Evolutionary conservation across 2,797 vertebrate species (phyloP).

Genomic region (Holocentrus rufus): DNA sequence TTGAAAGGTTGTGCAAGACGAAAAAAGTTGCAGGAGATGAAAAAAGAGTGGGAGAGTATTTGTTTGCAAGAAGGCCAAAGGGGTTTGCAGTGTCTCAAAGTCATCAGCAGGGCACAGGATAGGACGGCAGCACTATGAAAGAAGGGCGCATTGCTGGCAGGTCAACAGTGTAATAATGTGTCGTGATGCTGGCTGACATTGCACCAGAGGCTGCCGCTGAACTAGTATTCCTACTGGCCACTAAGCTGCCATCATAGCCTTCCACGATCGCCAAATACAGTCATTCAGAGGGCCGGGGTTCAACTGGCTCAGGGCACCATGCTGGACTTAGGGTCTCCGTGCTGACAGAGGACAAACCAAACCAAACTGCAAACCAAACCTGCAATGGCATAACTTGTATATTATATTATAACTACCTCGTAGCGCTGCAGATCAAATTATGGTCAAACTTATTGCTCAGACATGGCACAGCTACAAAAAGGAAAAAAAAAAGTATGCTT

Average conservation of each 20-base stretch:
- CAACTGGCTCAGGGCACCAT: slow-evolving; percentile 21
- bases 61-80: background rate
- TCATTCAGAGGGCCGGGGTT: slow-evolving; percentile 37
- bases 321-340: slow-evolving; percentile 16
- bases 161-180: slow-evolving; percentile 33
- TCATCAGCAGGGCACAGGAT: slow-evolving; percentile 2
- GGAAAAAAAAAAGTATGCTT: background rate
- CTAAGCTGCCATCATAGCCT: slow-evolving; percentile 23
- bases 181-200: slow-evolving; percentile 41
- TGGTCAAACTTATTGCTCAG: background rate
- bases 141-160: slow-evolving; percentile 15
- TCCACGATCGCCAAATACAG: slow-evolving; percentile 34
- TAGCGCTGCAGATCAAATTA: slow-evolving; percentile 7
- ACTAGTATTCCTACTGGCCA: slow-evolving; percentile 10
- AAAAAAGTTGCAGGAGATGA: too few species aligned
- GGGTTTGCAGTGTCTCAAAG: background rate
- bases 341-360: slow-evolving; percentile 13
- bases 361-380: slow-evolving; percentile 13
- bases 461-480: slow-evolving; percentile 4
- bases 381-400: slow-evolving; percentile 6
- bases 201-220: slow-evolving; percentile 33
- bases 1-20: background rate
- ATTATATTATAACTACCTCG: slow-evolving; percentile 4
- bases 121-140: slow-evolving; percentile 6
- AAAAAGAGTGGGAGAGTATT: background rate